Base-by-base conservation (phyloP, 2,888 invertebrate species). In the Leptinotarsa haldemani region DNA sequence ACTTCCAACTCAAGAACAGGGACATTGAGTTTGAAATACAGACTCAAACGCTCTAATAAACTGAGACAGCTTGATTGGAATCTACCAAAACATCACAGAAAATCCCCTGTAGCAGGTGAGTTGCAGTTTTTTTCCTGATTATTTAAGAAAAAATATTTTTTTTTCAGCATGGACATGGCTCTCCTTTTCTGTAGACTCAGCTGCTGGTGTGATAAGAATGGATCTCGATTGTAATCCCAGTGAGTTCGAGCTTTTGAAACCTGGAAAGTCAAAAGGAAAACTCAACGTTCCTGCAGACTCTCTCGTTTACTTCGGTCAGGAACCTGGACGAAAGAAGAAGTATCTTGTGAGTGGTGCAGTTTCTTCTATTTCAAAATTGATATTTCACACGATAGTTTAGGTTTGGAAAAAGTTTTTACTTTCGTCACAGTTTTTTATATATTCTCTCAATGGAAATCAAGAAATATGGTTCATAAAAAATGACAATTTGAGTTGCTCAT, bases 251-350 rank as follows among this genome's bases (percentile, higher is more conserved):
- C 83, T 84, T 4, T 77, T 87, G 40, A 82, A 82, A 58, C 78
- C 81, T 63, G 80, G 80, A 47, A 83, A 83, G 73, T 78, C 82
- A 56, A 77, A 81, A 47, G 78, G 80, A 40, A 80, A 78, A 66
- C 84, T 88, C 75, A 83, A 82, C 30, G 83, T 88, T 74, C 87
- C 88, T 7, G 79, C 83, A 68, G 88, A 88, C 74, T 84, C 88
- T n/a, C 83, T 88, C 73, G 88, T 88, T 75, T 88, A 88, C 79
- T 88, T 88, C 81, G 82, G 88, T 75, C 88, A 88, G 73, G 88
- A 88, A 75, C 88, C 88, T 20, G 88, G 88, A 66, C 81, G 88
- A 71, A 88, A 88, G 81, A 88, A 88, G 80, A 88, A 88, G 80
- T 88, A 88, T 81, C 80, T 88, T 85, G 88, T 88, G 82, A 84